Base-by-base conservation (phyloP, 1,140 invertebrate genomes). In the Acromyrmex echinatior region DNA sequence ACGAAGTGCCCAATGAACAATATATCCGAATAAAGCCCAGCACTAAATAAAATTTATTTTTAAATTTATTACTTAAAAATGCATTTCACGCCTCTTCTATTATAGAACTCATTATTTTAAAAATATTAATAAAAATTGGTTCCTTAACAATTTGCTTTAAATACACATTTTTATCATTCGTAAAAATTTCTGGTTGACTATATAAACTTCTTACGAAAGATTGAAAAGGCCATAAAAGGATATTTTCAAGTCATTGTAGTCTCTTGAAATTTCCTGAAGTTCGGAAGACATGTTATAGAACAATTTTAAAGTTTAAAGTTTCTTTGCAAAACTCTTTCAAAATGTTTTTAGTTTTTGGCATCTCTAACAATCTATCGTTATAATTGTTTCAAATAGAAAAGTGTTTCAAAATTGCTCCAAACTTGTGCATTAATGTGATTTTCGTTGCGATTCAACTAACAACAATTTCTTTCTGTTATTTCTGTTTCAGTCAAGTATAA, bases 371-470 rank as follows among this genome's bases (percentile, higher is more conserved):
- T 80, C 14, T 56, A 35, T 79, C 18, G 5, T 68, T 58, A 68
- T 14, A 9, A 56, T 28, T 68, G 12, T 16, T 68, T 49, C n/a
- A 39, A 56, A 51, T 49, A 14, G 49, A 80, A 80, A 68, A 70
- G 56, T 80, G 5, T 2, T 5, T 16, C 0, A 9, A 49, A n/a
- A 45, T 45, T 10, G 16, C 14, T 14, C 35, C 3, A 45, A 7
- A 76, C 31, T 76, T 77, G 35, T n/a, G 7, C 35, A 77, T 60
- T 60, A 60, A 76, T 18, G 16, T 45, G n/a, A n/a, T 73, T 73
- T 51, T 73, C 3, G 6, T 35, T 58, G n/a, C 10, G 12, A 65
- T 51, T 65, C 28, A 58, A 56, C 10, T 76, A 77, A 60, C 25
- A 77, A 77, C 56, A 62, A 77, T 58, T 28, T 76, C 39, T 60